Evolutionary conservation across 92 coral and sea anemone genomes (phyloP).

Genomic region (Porites lobata): DNA sequence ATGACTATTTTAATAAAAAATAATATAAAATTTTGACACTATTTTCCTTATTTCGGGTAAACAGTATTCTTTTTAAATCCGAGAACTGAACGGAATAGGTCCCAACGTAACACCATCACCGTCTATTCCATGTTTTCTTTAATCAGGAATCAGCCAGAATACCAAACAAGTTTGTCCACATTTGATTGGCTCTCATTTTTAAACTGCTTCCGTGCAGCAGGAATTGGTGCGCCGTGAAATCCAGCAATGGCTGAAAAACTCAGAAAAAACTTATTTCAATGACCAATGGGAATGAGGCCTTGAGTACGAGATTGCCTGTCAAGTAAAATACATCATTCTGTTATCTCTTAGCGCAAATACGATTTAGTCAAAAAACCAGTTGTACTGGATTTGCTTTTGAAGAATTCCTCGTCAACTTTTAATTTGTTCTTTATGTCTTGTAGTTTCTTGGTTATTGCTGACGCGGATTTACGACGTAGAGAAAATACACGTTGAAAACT

Average conservation of each 20-base stretch:
- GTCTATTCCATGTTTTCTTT: neutral
- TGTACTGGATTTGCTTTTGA: neutral
- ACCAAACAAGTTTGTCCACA: neutral
- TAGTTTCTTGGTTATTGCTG: conserved; percentile 27
- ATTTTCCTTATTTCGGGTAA: neutral
- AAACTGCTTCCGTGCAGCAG: conserved; percentile 2
- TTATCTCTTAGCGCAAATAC: conserved; percentile 17
- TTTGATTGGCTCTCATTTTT: neutral
- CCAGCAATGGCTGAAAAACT: neutral
- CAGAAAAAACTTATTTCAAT: conserved; percentile 1
- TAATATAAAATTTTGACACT: neutral
- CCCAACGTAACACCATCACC: neutral
- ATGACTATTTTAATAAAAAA: too few species aligned
- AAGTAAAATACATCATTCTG: neutral
- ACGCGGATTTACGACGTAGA: conserved; percentile 4
- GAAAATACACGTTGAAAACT: conserved; percentile 9
- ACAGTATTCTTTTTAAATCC: neutral
- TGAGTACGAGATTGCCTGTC: neutral
- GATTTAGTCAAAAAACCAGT: neutral
- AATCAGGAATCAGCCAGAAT: conserved; percentile 3
- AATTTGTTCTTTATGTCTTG: conserved; percentile 9
- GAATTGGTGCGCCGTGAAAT: conserved; percentile 2
- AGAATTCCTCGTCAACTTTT: conserved; percentile 8
- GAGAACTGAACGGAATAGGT: neutral
- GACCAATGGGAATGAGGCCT: neutral